Evolutionary conservation across 2,888 invertebrate genomes (phyloP), one percentile per base, ranked within the genome.

Genomic region (Paralinhomoeus sp.): DNA sequence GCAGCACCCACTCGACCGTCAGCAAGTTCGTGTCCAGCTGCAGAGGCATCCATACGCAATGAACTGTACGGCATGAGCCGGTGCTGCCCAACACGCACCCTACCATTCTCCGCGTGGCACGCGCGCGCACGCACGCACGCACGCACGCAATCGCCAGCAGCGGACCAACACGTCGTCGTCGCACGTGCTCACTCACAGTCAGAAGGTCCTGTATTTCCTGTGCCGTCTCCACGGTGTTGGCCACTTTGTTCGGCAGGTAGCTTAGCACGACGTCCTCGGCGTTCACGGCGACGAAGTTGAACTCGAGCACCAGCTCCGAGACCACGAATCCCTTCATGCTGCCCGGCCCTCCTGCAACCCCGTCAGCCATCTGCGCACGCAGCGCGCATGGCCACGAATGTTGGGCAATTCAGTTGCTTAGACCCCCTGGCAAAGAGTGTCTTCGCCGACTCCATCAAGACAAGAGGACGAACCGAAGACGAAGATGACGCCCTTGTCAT

Each of bases 331-430:
- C 47, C 36, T 47, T 45, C 45, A 42, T 42, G 2, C 37, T 37
- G 17, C 41, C 44, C 24, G 47, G 47, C 5, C 47, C 47, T 3
- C 47, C 47, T 47, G 38, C n/a, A n/a, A n/a, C n/a, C n/a, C n/a
- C n/a, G n/a, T n/a, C n/a, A n/a, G n/a, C n/a, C n/a, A n/a, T n/a
- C n/a, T n/a, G n/a, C n/a, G n/a, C n/a, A n/a, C n/a, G n/a, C n/a
- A n/a, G n/a, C n/a, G n/a, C n/a, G n/a, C n/a, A n/a, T n/a, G n/a
- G n/a, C n/a, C n/a, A n/a, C n/a, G n/a, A n/a, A n/a, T n/a, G n/a
- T n/a, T n/a, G n/a, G n/a, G n/a, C n/a, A n/a, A n/a, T n/a, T n/a
- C n/a, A n/a, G n/a, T n/a, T n/a, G n/a, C n/a, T n/a, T n/a, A n/a
- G n/a, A n/a, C n/a, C n/a, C n/a, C n/a, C n/a, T n/a, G n/a, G n/a